These are phyloP conservation scores for Carcina quercana DNA, from an alignment of 2,888 invertebrate genomes.

Conservation along the genomic window DNA sequence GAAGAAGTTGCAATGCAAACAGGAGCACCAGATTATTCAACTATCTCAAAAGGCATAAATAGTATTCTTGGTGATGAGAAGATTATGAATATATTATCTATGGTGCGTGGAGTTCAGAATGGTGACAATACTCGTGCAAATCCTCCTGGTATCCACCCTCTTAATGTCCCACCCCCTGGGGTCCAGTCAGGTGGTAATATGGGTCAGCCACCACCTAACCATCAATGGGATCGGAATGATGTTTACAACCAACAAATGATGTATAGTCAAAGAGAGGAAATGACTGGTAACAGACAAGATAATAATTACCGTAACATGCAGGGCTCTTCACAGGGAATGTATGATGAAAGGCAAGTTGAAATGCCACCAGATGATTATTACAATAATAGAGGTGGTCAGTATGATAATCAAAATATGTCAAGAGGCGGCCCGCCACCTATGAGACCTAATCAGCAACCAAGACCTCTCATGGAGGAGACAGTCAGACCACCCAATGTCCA, in stretches of 20 bases:
- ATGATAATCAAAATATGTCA: constrained; percentile 30
- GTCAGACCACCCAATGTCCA: constrained; percentile 21
- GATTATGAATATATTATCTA: constrained; percentile 75
- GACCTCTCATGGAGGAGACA: constrained; percentile 25
- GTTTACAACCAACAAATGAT: constrained; percentile 27
- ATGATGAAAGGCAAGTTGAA: constrained; percentile 19
- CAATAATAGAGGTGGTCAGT: constrained; percentile 32
- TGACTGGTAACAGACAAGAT: constrained; percentile 24
- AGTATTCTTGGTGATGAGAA: constrained; percentile 77
- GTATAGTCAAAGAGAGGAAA: constrained; percentile 31
- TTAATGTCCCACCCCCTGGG: constrained; percentile 2
- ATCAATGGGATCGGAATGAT: constrained; percentile 35
- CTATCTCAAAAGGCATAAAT: constrained; percentile 77
- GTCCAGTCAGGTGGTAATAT: neutral
- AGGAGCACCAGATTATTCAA: constrained; percentile 64
- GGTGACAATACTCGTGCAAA: too few species aligned
- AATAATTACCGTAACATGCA: constrained; percentile 24
- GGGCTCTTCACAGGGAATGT: constrained; percentile 25
- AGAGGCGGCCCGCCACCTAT: constrained; percentile 11
- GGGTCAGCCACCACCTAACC: neutral
- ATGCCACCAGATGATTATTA: constrained; percentile 30
- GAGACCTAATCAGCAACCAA: constrained; percentile 24
- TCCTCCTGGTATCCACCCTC: constrained; percentile 6
- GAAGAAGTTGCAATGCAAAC: constrained; percentile 19
- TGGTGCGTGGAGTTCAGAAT: constrained; percentile 46